Percentiles rank a stretch among this genome's conserved stretches.
Conservation (phyloP, 2,113 vertebrate genomes). For the Corynorhinus townsendii region DNA sequence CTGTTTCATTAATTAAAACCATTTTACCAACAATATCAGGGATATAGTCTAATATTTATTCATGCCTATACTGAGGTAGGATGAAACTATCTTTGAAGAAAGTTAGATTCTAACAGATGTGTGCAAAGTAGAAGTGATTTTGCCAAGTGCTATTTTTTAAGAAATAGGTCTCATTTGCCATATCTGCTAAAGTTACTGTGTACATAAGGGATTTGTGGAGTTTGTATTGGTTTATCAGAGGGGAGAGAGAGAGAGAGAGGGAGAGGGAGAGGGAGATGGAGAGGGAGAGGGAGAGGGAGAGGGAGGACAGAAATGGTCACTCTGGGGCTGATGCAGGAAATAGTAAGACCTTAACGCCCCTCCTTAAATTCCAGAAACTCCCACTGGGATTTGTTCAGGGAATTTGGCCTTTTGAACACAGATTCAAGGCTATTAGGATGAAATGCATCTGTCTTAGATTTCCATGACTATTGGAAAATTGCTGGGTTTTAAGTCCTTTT, state of each 20-base stretch:
- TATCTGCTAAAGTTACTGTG: neutral
- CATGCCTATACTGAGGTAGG: neutral
- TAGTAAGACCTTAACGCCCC: neutral
- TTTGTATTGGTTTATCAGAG: neutral
- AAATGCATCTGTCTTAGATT: neutral
- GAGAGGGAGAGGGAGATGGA: too few relatives aligned
- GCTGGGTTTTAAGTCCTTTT: neutral
- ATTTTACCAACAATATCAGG: neutral
- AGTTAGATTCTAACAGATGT: constrained; percentile 56
- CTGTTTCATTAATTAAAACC: neutral
- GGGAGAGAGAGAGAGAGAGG: neutral
- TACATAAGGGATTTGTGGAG: neutral
- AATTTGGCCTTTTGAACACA: neutral
- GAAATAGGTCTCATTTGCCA: neutral
- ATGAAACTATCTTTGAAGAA: neutral
- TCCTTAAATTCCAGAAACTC: neutral
- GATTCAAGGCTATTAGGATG: neutral
- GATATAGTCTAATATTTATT: neutral
- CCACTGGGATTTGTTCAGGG: neutral
- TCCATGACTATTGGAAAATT: neutral
- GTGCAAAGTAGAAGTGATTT: neutral
- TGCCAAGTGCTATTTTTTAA: neutral
- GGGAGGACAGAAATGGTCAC: neutral
- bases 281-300: neutral
- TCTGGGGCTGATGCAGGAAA: neutral